Conservation (phyloP, 2,797 vertebrate genomes). For the Dendrocincla fuliginosa region DNA sequence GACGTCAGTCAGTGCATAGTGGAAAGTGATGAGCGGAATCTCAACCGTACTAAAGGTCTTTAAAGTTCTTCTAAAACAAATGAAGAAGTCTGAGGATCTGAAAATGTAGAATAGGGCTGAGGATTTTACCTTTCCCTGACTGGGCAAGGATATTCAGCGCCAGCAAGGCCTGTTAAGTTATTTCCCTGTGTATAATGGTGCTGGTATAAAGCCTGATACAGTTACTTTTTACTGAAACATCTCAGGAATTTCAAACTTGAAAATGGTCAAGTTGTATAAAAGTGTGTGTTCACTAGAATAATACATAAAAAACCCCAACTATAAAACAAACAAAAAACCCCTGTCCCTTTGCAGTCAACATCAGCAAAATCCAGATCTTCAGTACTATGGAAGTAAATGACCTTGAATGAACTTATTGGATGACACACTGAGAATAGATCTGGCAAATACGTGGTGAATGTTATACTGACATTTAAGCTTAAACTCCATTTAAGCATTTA, state of each 20-base stretch:
- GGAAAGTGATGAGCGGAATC: neutral
- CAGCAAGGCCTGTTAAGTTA: neutral
- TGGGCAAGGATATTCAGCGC: neutral
- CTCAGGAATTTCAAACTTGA: neutral
- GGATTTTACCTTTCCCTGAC: neutral
- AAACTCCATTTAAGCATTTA: conserved; percentile 44
- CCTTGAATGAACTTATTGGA: conserved; percentile 1
- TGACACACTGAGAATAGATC: neutral
- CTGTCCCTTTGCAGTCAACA: neutral
- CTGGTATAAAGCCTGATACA: neutral
- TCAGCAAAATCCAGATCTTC: neutral
- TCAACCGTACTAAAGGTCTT: neutral
- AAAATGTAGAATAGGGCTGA: neutral
- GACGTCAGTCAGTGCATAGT: neutral
- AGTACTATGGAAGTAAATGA: neutral
- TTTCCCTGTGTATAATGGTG: neutral
- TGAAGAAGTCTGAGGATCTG: neutral
- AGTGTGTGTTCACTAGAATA: neutral
- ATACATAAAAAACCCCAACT: rapidly evolving
- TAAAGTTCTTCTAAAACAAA: neutral
- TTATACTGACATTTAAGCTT: conserved; percentile 9
- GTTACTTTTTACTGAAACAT: neutral
- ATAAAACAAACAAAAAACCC: too few species aligned
- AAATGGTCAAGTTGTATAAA: neutral
- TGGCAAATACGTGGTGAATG: conserved; percentile 6